Conservation (phyloP, 2,888 invertebrate genomes). For the Lysandra coridon region DNA sequence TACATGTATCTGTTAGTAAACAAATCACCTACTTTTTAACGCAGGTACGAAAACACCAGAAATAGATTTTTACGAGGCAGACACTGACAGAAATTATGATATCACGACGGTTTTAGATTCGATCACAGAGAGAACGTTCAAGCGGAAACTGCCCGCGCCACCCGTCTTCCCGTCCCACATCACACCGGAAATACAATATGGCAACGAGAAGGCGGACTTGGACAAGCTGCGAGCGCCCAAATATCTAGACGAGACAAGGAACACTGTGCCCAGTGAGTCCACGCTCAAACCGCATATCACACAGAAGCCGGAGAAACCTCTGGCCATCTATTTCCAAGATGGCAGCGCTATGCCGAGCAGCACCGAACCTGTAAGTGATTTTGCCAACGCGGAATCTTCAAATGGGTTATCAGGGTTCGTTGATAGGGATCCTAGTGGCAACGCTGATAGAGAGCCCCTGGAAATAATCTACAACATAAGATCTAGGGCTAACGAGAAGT, state of each 20-base stretch:
- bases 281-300: slow-evolving; percentile 73
- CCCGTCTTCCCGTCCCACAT: slow-evolving; percentile 72
- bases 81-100: slow-evolving; percentile 53
- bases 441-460: slow-evolving; percentile 37
- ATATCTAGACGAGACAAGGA: slow-evolving; percentile 48
- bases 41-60: slow-evolving; percentile 71
- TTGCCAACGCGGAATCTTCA: slow-evolving; percentile 57
- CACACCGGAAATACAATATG: slow-evolving; percentile 76
- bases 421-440: slow-evolving; percentile 47
- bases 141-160: slow-evolving; percentile 56
- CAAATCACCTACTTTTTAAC: neutral
- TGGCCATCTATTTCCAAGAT: slow-evolving; percentile 67
- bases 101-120: slow-evolving; percentile 50
- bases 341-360: slow-evolving; percentile 50
- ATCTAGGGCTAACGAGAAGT: neutral
- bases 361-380: slow-evolving; percentile 49
- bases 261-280: slow-evolving; percentile 53
- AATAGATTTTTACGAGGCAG: slow-evolving; percentile 72
- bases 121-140: slow-evolving; percentile 47
- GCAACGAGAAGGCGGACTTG: slow-evolving; percentile 70
- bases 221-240: slow-evolving; percentile 63
- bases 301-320: slow-evolving; percentile 70
- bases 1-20: neutral
- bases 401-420: slow-evolving; percentile 52
- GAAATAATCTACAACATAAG: neutral